Evolutionary conservation across 2,797 vertebrate species (phyloP).

Genomic region (Bufotes viridis): DNA sequence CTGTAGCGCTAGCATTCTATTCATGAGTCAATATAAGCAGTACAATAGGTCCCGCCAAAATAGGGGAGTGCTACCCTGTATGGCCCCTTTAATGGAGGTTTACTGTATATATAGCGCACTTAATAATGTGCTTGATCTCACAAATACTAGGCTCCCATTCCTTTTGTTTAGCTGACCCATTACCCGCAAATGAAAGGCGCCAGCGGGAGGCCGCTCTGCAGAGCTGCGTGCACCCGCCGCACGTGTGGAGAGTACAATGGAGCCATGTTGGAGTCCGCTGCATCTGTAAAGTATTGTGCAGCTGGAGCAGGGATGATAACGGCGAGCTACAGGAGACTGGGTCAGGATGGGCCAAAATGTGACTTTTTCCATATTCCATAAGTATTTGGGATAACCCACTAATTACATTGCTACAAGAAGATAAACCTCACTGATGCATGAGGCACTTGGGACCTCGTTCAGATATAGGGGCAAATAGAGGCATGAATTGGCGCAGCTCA

Average conservation of each 20-base stretch:
- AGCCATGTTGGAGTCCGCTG: background rate
- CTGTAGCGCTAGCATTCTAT: no score
- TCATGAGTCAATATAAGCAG: no score
- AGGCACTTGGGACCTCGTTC: background rate
- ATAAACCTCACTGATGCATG: background rate
- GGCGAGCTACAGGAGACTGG: background rate
- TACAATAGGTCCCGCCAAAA: no score
- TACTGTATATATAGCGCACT: no score
- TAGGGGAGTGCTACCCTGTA: no score
- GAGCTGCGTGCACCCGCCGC: background rate
- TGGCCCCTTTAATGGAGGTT: no score
- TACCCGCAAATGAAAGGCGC: background rate
- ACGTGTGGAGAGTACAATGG: background rate
- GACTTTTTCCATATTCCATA: background rate
- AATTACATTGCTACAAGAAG: background rate
- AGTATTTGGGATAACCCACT: background rate
- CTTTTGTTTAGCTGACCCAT: background rate
- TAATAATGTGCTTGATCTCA: no score
- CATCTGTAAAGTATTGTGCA: background rate
- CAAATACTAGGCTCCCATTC: no score
- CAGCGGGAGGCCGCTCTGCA: background rate
- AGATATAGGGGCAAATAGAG: background rate
- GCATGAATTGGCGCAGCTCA: background rate
- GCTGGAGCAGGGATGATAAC: background rate
- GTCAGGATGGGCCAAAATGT: background rate